Percentiles rank a stretch among this genome's conserved stretches.
Evolutionary conservation across 92 coral and sea anemone genomes (phyloP).

Genomic region (Siderastrea radians): DNA sequence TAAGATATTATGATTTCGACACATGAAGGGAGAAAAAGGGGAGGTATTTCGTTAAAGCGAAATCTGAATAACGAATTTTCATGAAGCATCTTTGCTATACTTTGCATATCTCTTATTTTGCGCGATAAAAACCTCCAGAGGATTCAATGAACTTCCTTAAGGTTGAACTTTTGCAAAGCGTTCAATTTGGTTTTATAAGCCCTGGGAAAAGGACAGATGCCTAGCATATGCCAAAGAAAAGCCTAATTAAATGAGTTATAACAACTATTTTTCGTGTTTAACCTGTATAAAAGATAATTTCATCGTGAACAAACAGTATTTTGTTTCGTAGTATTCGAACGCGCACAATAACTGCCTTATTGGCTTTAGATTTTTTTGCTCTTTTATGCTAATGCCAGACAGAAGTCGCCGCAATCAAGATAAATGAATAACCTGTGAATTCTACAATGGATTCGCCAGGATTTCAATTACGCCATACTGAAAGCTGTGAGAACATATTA

Average conservation of each 20-base stretch:
- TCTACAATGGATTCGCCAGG: conserved; percentile 30
- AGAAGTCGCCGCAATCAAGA: conserved; percentile 25
- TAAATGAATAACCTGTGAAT: conserved; percentile 26
- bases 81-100: not conserved
- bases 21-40: conserved; percentile 24
- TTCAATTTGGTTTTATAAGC: conserved; percentile 45
- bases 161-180: conserved; percentile 48
- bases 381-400: conserved; percentile 60
- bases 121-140: not conserved
- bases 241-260: conserved; percentile 70
- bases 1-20: conserved; percentile 51
- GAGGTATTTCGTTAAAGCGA: conserved; percentile 12
- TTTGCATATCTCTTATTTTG: not conserved
- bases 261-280: conserved; percentile 92
- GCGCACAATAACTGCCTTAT: conserved; percentile 53
- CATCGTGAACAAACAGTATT: conserved; percentile 79
- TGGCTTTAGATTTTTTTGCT: conserved; percentile 29
- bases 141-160: not conserved
- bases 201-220: conserved; percentile 93
- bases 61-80: not conserved
- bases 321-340: conserved; percentile 59
- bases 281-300: conserved; percentile 84
- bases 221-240: conserved; percentile 76
- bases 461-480: conserved; percentile 35
- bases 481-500: conserved; percentile 42